Evolutionary conservation across 2,797 vertebrate species (phyloP), one percentile per base, ranked within the genome.

Genomic region (Trachops cirrhosus): DNA sequence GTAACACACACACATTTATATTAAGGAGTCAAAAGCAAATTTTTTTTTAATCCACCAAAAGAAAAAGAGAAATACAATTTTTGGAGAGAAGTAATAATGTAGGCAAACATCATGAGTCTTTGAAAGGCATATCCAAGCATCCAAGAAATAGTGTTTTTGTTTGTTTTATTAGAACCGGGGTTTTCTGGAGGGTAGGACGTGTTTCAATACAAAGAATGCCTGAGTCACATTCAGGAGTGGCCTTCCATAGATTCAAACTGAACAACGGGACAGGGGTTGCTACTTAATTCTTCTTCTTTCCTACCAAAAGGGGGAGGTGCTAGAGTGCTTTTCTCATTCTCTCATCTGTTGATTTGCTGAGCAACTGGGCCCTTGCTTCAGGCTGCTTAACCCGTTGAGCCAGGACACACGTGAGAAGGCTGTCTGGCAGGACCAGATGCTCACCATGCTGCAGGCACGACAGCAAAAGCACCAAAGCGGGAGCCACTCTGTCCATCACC

Each of bases 11-110:
- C 48, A 48, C 48, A 48, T 62, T 79, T 89, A 70, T 18, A 77
- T 64, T 46, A 82, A 93, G 26, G 41, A 70, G 48, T 83, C n/a
- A 93, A 95, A 74, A 50, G 52, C 16, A 71, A 79, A n/a, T n/a
- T 50, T 41, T 73, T 93, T 71, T 26, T 16, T 87, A 92, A 89
- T 73, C 71, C 18, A 70, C 64, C 34, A 82, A 92, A 1, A 86
- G 74, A 34, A 73, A 29, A 57, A 73, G 75, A 84, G 32, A 74
- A 84, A 62, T 5, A 8, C 2, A 80, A 21, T 44, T 93, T 91
- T 46, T 87, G 32, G n/a, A 62, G 18, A 94, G 70, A 83, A 62
- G 46, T 62, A 93, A 79, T 64, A 86, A 93, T 29, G 16, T 29
- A 86, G 73, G 52, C n/a, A 57, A 79, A 79, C 5, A 73, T 52